Evolutionary conservation across 30 jellyfish, hydroid and myxozoan genomes (phyloP), one percentile per base, ranked within the genome.

Genomic region (Chrysaora quinquecirrha): DNA sequence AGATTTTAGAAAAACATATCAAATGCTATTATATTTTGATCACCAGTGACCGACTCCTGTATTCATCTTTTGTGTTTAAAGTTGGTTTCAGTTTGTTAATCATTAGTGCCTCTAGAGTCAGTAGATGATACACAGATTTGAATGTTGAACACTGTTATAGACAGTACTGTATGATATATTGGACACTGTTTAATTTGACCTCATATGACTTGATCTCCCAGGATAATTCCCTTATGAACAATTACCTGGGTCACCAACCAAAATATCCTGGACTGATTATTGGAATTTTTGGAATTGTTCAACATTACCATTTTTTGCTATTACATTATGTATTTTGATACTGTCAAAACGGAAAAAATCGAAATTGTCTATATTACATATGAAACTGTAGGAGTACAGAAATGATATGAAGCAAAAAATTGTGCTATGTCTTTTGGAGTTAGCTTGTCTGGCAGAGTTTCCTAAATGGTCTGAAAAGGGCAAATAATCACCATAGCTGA

Each of bases 391-490:
- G 16, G 58, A 43, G 16, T 43, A 43, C 16, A 16, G 16, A 43
- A 43, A 16, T 9, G 12, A 6, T 43, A 6, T 43, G 58, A 43
- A 43, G 58, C 58, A 43, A 43, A 43, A 43, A n/a, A 43, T 16
- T 9, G 58, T 16, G 58, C 58, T 9, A 43, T 6, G 9, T 43
- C 58, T 43, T 43, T 43, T 43, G 58, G 12, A 43, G 58, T 43
- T 9, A 43, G 58, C 58, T 43, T 16, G 9, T 43, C 58, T 43
- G 58, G 58, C 58, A 43, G 58, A 43, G 58, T 43, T 43, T 43
- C 58, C 58, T 43, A n/a, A 43, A 43, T 43, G 58, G 58, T 43
- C 58, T 43, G 58, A 43, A 43, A 43, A 43, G 58, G 58, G 58
- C 58, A 43, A 43, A 43, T 43, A n/a, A n/a, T n/a, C n/a, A n/a